Percentiles rank a stretch among this genome's conserved stretches.
Evolutionary conservation across 1,140 invertebrate genomes (phyloP).

Genomic region (Lordiphosa mommai): DNA sequence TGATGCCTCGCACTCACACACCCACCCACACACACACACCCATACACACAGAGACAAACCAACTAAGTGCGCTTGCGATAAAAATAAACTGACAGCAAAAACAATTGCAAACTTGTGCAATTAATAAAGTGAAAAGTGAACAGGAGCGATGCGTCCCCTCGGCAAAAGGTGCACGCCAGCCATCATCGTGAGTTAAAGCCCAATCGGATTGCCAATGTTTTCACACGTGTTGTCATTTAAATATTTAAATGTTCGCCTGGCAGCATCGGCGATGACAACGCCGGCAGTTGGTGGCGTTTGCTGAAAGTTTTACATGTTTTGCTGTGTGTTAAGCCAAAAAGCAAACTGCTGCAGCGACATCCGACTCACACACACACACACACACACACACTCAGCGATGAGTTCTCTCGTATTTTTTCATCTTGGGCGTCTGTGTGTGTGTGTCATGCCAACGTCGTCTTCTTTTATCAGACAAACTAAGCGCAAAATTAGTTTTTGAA

Average conservation of each 20-base stretch:
- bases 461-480: conserved; percentile 78
- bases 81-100: conserved; percentile 76
- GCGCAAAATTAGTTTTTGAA: conserved; percentile 79
- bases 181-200: conserved; percentile 27
- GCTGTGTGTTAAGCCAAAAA: conserved; percentile 67
- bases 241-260: conserved; percentile 70
- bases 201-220: conserved; percentile 61
- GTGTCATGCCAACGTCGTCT: conserved; percentile 41
- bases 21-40: conserved; percentile 14
- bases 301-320: conserved; percentile 67
- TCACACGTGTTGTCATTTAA: conserved; percentile 73
- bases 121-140: conserved; percentile 76
- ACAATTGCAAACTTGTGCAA: conserved; percentile 74
- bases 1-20: conserved; percentile 53
- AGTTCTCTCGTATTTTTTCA: conserved; percentile 28
- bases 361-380: conserved; percentile 8
- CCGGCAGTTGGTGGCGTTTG: conserved; percentile 7
- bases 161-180: not conserved
- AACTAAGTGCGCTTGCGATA: conserved; percentile 63
- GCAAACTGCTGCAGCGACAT: conserved; percentile 62
- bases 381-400: conserved; percentile 27
- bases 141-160: conserved; percentile 16
- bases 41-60: conserved; percentile 17
- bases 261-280: conserved; percentile 57
- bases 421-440: conserved; percentile 16